A percentile compares a stretch with the other conserved stretches of the same genome.
Evolutionary conservation across 2,888 invertebrate genomes (phyloP).

Genomic region (Drosophila melanosoma): DNA sequence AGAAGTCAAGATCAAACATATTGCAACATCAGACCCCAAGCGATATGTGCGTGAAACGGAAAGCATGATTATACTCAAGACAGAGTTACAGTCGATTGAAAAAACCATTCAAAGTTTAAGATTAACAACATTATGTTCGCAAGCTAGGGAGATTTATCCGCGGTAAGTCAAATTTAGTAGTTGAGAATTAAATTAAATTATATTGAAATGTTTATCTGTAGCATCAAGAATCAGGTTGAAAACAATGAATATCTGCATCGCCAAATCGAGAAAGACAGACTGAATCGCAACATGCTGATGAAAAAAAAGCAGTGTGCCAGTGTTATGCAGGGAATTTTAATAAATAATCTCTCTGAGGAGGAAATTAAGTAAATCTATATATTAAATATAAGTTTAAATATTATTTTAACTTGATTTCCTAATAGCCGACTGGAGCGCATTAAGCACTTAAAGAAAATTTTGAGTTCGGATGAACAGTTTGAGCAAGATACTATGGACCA

Average conservation of each 20-base stretch:
- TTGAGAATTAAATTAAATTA: background rate
- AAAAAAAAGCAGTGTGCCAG: slow-evolving; percentile 70
- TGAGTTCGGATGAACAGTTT: slow-evolving; percentile 57
- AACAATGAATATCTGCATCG: slow-evolving; percentile 76
- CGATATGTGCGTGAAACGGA: slow-evolving; percentile 83
- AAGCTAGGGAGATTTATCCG: slow-evolving; percentile 82
- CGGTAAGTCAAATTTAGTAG: slow-evolving; percentile 60
- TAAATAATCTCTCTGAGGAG: slow-evolving; percentile 81
- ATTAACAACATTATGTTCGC: slow-evolving; percentile 79
- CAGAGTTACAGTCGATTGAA: slow-evolving; percentile 75
- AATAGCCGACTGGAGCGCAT: slow-evolving; percentile 76
- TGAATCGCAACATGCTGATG: slow-evolving; percentile 62
- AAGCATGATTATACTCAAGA: slow-evolving; percentile 80
- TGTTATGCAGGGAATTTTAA: slow-evolving; percentile 67
- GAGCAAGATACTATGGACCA: slow-evolving; percentile 57
- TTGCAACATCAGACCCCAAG: slow-evolving; percentile 34
- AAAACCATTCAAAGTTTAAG: slow-evolving; percentile 81
- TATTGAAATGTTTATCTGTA: slow-evolving; percentile 21
- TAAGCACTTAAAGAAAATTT: slow-evolving; percentile 57
- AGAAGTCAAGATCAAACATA: background rate
- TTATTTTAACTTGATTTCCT: background rate
- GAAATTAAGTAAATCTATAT: slow-evolving; percentile 74
- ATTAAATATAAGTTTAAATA: background rate
- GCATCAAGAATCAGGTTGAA: slow-evolving; percentile 78
- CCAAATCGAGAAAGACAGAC: slow-evolving; percentile 62